Base-by-base conservation (phyloP, 2,888 invertebrate genomes). In the Eueremaeus valkanovi region DNA sequence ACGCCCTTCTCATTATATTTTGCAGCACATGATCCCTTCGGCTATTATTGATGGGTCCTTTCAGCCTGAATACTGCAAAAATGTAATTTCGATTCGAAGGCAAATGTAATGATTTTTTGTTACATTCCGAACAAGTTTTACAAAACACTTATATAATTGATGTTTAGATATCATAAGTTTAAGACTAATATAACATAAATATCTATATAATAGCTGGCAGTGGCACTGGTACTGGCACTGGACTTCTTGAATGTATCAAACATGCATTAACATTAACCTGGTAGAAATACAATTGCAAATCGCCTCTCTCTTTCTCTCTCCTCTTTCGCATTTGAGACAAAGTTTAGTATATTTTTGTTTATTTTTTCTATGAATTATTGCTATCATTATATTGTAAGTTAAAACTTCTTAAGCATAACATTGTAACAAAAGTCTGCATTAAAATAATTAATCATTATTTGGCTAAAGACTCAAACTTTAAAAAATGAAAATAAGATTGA, bases 131-230 rank as follows among this genome's bases (percentile, higher is more conserved):
- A 36, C 9, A 9, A 36, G 21, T 66, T 66, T 66, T 66, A 66
- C 66, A 66, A 33, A 66, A 36, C 66, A 66, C 40, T 66, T 66
- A 66, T 66, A 66, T 66, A 66, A 66, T 66, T 66, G 66, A 66
- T 66, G 66, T 66, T 36, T 66, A 66, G 66, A 66, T 66, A 66
- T 66, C 66, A 66, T 66, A 36, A 24, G 21, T 11, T 51, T 51
- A 9, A 40, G 8, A 9, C 11, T 11, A 11, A 40, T 40, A 40
- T 40, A 40, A 5, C 5, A 40, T 40, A 40, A n/a, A n/a, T n/a
- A n/a, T n/a, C n/a, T n/a, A n/a, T n/a, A n/a, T n/a, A n/a, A n/a
- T n/a, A n/a, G n/a, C n/a, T n/a, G n/a, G n/a, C n/a, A n/a, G n/a
- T n/a, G n/a, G n/a, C n/a, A n/a, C n/a, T n/a, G n/a, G n/a, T n/a